Evolutionary conservation across 2,113 vertebrate species (phyloP).

Genomic region (Panurus biarmicus): DNA sequence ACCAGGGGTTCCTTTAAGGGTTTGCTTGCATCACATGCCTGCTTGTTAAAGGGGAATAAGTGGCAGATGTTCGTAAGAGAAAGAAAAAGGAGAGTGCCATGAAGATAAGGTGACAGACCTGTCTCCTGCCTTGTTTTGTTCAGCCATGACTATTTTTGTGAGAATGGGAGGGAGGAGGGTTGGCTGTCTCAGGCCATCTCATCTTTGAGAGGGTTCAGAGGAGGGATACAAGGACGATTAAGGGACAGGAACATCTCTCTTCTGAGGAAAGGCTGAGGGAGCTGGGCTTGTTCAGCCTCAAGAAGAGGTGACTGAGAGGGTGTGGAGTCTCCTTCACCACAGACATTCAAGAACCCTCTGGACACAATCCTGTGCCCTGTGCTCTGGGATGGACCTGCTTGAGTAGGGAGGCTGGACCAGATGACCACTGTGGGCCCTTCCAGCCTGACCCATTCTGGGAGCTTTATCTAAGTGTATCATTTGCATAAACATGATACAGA

Average conservation of each 20-base stretch:
- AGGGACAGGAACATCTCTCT: background rate
- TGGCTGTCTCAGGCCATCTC: background rate
- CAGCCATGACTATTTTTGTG: background rate
- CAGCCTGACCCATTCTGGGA: background rate
- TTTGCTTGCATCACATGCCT: background rate
- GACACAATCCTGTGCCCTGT: fast-evolving
- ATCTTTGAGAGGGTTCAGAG: background rate
- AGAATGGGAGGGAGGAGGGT: background rate
- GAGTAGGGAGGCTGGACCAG: no score
- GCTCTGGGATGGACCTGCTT: background rate
- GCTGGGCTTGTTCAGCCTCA: background rate
- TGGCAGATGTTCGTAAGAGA: background rate
- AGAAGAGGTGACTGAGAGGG: background rate
- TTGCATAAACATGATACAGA: background rate
- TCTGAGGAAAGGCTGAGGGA: background rate
- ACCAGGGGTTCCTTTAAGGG: background rate
- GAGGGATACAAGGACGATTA: background rate
- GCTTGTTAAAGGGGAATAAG: background rate
- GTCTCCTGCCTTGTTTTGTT: background rate
- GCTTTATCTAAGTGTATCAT: background rate
- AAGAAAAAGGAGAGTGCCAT: background rate
- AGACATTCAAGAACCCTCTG: fast-evolving
- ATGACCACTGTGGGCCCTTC: background rate
- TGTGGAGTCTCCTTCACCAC: background rate
- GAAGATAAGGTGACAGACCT: background rate